Percentiles rank a stretch among this genome's conserved stretches.
Evolutionary conservation across 2,888 invertebrate genomes (phyloP).

Genomic region (Rhagophthalmus giganteus): DNA sequence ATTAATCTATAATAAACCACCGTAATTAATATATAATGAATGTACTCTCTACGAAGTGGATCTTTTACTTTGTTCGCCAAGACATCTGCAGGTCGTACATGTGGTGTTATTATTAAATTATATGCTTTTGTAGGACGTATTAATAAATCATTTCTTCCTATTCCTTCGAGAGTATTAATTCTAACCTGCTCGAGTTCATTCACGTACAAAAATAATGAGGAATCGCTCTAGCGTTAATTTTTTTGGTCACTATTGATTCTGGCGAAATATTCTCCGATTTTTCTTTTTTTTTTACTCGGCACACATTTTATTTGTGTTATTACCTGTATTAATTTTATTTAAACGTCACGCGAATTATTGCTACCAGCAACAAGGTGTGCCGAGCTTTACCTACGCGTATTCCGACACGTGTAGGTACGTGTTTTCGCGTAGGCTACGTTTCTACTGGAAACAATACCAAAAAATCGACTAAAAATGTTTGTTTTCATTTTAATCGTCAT

Average conservation of each 20-base stretch:
- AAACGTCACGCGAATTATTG: background rate
- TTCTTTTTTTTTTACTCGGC: background rate
- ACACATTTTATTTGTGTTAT: background rate
- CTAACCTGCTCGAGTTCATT: conserved; percentile 1
- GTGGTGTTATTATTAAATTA: conserved; percentile 25
- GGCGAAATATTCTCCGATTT: background rate
- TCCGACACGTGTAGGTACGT: too few species aligned
- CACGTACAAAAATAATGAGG: conserved; percentile 6
- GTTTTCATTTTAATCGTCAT: too few species aligned
- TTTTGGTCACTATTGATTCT: background rate
- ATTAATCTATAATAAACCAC: conserved; percentile 28
- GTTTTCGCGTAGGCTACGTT: too few species aligned
- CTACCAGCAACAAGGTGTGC: background rate
- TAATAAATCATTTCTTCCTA: conserved; percentile 23
- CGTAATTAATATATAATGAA: conserved; percentile 25
- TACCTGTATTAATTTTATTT: background rate
- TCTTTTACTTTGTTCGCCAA: conserved; percentile 20
- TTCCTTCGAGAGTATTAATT: conserved; percentile 4
- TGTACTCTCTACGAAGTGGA: conserved; percentile 8
- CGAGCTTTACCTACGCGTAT: background rate
- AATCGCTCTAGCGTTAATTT: background rate
- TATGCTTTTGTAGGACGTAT: conserved; percentile 18
- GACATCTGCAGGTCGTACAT: conserved; percentile 23
- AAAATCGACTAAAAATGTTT: too few species aligned
- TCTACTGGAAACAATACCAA: too few species aligned